Base-by-base conservation (phyloP, 2,113 vertebrate species). In the Xiphophorus maculatus region DNA sequence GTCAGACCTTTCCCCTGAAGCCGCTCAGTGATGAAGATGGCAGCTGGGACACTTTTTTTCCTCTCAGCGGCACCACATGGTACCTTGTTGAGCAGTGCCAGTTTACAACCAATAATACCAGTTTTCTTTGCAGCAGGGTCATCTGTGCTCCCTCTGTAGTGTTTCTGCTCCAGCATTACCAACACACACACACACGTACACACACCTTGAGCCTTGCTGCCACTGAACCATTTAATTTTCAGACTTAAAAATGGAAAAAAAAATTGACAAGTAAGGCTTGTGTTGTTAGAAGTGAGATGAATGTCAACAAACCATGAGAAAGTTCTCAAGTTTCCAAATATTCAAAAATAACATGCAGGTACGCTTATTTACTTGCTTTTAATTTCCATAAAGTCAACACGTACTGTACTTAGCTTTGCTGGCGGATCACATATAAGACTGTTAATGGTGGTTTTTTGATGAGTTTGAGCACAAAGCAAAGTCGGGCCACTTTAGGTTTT, bases 341-440 rank as follows among this genome's bases (percentile, higher is more conserved):
- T 25, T 40, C 62, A 10, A 71, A 72, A 79, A 40, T 70, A 86
- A 58, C 51, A 11, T 58, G 51, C 19, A 58, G 51, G 51, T 58
- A 63, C 15, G 8, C 60, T 85, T 87, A 84, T 30, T 27, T 1
- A 27, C 10, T 32, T 86, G 70, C 10, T 73, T 88, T 91, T 90
- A 1, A 82, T 90, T 92, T 92, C 90, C 92, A 93, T 89, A 92
- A 87, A 90, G 86, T 87, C 74, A 85, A 83, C 80, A 90, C 80
- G 91, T 93, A 94, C 92, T 94, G 91, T 93, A 90, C 11, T 82
- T 84, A 88, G 82, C 81, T 87, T 58, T 77, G 79, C 81, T 70
- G 83, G 74, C 77, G 82, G 84, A 74, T 83, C 78, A 82, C 75
- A 62, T 83, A 76, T 68, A 84, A 76, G 87, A 91, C 84, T 88